phyloP scores from a whole-genome alignment of 2,113 vertebrate genomes.

The Columba janthina region DNA sequence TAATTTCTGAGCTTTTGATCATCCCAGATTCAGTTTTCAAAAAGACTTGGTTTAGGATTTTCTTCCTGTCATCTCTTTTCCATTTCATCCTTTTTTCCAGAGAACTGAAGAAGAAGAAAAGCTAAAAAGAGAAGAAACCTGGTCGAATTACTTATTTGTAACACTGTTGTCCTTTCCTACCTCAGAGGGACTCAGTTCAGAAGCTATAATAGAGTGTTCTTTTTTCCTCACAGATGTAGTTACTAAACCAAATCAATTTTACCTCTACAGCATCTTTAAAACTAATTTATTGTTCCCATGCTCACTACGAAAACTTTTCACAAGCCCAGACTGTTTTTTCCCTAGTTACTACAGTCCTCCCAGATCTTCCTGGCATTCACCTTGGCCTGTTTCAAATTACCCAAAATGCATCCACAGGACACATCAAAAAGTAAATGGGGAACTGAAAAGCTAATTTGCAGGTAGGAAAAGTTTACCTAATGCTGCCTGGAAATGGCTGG shows the following conservation, averaged over 20 bases:
- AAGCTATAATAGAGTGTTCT: not conserved
- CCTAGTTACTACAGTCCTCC: not conserved
- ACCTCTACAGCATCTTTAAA: not conserved
- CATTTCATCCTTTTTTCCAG: not conserved
- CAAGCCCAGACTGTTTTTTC: not conserved
- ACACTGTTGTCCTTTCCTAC: not conserved
- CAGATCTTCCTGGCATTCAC: not conserved
- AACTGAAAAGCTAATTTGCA: not conserved
- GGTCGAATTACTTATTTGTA: not conserved
- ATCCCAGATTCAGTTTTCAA: not conserved
- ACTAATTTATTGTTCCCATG: not conserved
- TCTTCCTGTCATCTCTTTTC: not conserved
- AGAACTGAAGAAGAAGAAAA: not conserved
- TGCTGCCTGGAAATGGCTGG: not conserved
- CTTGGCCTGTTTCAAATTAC: not conserved
- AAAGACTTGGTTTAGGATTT: not conserved
- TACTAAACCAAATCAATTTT: not conserved
- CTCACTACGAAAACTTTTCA: not conserved
- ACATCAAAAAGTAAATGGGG: not conserved
- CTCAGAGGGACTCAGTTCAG: not conserved
- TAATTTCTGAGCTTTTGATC: not conserved
- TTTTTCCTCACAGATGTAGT: not conserved
- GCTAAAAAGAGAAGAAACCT: not conserved
- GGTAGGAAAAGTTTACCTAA: not conserved
- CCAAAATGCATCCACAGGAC: not conserved